Conservation (phyloP, 2,113 vertebrate species). For the Calyptomena viridis region DNA sequence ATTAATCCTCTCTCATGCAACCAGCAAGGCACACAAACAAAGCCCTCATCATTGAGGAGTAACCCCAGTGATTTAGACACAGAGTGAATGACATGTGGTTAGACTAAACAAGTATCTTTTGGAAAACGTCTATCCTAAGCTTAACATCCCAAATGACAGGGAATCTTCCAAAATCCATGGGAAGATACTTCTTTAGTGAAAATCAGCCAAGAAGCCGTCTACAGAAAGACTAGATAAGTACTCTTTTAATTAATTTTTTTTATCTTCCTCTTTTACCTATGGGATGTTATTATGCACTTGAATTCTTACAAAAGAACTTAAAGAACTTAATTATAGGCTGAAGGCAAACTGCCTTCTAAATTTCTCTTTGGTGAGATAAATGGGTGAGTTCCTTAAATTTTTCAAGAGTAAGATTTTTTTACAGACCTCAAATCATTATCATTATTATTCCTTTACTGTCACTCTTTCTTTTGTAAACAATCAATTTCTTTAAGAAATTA, state of each 20-base stretch:
- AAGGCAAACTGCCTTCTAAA: background rate
- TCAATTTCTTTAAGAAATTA: accelerated
- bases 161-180: background rate
- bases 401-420: background rate
- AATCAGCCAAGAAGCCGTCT: background rate
- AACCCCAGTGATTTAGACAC: background rate
- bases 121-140: background rate
- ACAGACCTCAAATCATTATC: background rate
- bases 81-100: background rate
- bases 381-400: background rate
- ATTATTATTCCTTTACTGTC: background rate
- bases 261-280: background rate
- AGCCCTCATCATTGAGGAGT: background rate
- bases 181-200: background rate
- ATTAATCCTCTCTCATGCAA: background rate
- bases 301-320: background rate
- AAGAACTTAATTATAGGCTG: background rate
- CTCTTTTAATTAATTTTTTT: background rate
- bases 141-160: background rate
- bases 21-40: background rate
- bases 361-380: constrained; percentile 22
- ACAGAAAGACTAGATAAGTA: background rate
- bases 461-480: background rate
- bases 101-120: background rate
- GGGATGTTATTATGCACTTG: background rate